Evolutionary conservation across 2,888 invertebrate genomes (phyloP), one percentile per base, ranked within the genome.

Genomic region (Melinaea marsaeus): DNA sequence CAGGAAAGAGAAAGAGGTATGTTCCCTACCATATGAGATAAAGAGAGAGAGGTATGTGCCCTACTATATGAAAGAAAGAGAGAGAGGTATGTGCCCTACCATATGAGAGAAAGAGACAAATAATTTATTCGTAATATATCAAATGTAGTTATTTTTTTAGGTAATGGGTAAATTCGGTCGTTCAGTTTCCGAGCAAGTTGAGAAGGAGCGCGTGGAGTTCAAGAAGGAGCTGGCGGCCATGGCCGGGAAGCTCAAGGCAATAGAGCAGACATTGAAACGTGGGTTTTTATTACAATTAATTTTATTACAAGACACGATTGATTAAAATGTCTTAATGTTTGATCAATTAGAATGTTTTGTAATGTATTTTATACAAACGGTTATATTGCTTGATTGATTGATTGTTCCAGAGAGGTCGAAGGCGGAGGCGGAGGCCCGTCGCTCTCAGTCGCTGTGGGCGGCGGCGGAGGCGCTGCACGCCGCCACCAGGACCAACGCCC

Each of bases 361-460:
- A 22, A 1, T 22, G 22, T 22, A 1, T 1, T 22, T 22, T 22
- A 22, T 22, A 22, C 22, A 22, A 1, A 22, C 22, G 22, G 22
- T 22, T 22, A 22, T 22, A 22, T 0, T 22, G 22, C 22, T 22
- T 22, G 22, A 22, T 22, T 22, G 22, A 22, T 22, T 46, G 46
- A 11, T 4, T 32, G 6, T 32, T 51, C 6, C 76, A 95, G 96
- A 92, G 68, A 93, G 95, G 9, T 92, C 94, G 55, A 94, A 94
- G 67, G 93, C 94, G 2, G 96, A 96, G 75, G 93, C 93, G 70
- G 93, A 93, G 63, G 94, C 95, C 0, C 93, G 94, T 48, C 94
- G 95, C 70, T 95, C 98, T 0, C 98, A 98, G 84, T 93, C 96
- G 37, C 91, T 99, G 71, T 99, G 99, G 99, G 94, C 97, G 70